Percentiles rank a stretch among this genome's conserved stretches.
phyloP scores from a whole-genome alignment of 2,888 invertebrate species.

The Epirrhoe alternata region DNA sequence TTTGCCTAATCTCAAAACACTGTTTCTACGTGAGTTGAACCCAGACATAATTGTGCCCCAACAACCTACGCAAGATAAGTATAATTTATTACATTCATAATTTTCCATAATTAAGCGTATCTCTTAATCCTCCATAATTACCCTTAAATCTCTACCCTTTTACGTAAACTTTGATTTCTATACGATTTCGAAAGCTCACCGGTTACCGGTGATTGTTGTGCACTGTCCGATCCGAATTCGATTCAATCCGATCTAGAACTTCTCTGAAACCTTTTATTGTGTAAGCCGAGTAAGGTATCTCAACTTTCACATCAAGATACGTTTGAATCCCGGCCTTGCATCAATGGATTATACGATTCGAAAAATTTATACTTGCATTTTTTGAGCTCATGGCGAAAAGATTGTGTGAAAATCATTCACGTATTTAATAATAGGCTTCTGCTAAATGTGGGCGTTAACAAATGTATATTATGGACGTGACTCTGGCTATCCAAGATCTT shows the following conservation, averaged over 20 bases:
- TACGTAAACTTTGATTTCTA: constrained; percentile 31
- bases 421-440: too few relatives aligned
- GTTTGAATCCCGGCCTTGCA: too few relatives aligned
- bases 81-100: constrained; percentile 2
- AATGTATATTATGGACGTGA: too few relatives aligned
- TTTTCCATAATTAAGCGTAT: constrained; percentile 3
- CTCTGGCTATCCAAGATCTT: too few relatives aligned
- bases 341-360: too few relatives aligned
- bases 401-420: too few relatives aligned
- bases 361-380: too few relatives aligned
- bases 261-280: background rate
- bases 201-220: background rate
- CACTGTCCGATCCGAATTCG: background rate
- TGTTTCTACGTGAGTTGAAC: background rate
- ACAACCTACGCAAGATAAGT: constrained; percentile 1
- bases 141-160: constrained; percentile 14
- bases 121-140: constrained; percentile 17
- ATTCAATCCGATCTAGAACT: background rate
- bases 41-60: background rate
- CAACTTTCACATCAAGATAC: too few relatives aligned
- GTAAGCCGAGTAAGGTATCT: background rate
- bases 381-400: too few relatives aligned
- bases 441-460: too few relatives aligned
- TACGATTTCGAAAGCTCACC: constrained; percentile 12
- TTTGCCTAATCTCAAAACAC: too few relatives aligned